These are phyloP conservation scores for Isichthys henryi DNA, from an alignment of 2,113 vertebrate species.

Conservation along the genomic window DNA sequence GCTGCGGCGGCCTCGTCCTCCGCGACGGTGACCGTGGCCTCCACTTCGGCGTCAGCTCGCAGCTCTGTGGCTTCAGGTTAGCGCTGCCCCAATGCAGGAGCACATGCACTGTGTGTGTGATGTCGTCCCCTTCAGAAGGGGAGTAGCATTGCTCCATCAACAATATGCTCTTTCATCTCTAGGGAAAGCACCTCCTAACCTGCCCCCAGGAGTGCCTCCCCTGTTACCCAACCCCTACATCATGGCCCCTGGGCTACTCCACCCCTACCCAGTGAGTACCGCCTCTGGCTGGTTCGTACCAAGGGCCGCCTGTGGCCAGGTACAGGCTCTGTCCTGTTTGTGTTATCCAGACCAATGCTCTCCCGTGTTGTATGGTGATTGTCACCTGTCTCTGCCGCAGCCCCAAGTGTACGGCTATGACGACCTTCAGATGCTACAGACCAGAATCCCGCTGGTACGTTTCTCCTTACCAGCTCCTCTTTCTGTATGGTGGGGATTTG, in stretches of 20 bases:
- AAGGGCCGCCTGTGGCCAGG: background rate
- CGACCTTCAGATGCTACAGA: slow-evolving; percentile 94
- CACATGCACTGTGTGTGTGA: background rate
- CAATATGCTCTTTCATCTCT: slow-evolving; percentile 28
- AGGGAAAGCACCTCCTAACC: slow-evolving; percentile 93
- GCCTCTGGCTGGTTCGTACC: background rate
- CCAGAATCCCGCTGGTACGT: slow-evolving; percentile 88
- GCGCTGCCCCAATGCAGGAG: background rate
- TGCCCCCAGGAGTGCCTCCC: slow-evolving; percentile 88
- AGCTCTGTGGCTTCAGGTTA: background rate
- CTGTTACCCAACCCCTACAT: slow-evolving; percentile 96
- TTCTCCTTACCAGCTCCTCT: background rate
- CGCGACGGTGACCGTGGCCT: slow-evolving; percentile 68
- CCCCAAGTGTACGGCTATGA: slow-evolving; percentile 95
- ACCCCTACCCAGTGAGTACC: slow-evolving; percentile 86
- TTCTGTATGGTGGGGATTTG: background rate
- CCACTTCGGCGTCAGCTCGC: background rate
- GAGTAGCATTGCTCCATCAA: background rate
- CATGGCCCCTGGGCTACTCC: slow-evolving; percentile 91
- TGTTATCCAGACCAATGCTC: background rate
- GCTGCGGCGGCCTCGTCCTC: slow-evolving; percentile 64
- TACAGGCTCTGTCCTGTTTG: fast-evolving
- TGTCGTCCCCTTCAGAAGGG: background rate
- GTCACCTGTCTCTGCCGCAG: slow-evolving; percentile 20
- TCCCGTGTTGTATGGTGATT: background rate